Percentiles rank a stretch among this genome's conserved stretches.
Conservation (phyloP, 1,140 invertebrate genomes). For the Zaprionus camerounensis region DNA sequence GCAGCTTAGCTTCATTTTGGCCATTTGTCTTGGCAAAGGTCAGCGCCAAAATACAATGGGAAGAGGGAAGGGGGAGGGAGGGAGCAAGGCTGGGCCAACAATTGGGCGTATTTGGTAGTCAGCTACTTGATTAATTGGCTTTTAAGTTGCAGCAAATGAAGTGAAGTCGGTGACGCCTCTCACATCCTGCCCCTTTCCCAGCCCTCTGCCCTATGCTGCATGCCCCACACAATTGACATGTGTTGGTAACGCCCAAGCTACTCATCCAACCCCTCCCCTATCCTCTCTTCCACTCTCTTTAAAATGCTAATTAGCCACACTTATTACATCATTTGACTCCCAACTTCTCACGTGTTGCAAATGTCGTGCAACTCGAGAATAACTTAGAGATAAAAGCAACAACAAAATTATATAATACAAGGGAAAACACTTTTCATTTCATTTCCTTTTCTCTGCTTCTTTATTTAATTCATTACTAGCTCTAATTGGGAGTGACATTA, state of each 20-base stretch:
- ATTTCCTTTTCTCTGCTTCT: neutral
- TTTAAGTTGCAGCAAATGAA: conserved; percentile 76
- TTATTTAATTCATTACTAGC: conserved; percentile 36
- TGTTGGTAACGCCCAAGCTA: conserved; percentile 16
- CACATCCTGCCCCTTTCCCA: neutral
- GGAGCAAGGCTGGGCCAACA: neutral
- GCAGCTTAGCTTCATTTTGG: conserved; percentile 10
- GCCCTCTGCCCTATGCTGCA: too few relatives aligned
- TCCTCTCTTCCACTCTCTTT: neutral
- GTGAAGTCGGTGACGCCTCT: conserved; percentile 51
- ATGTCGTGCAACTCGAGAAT: conserved; percentile 38
- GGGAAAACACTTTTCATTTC: neutral
- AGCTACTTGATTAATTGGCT: conserved; percentile 76
- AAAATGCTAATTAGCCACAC: conserved; percentile 44
- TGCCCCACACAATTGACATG: conserved; percentile 33
- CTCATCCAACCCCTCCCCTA: too few relatives aligned
- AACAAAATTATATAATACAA: conserved; percentile 37
- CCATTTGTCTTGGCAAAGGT: conserved; percentile 62
- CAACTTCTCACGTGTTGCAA: conserved; percentile 18
- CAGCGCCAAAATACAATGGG: conserved; percentile 40
- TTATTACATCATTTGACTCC: conserved; percentile 40
- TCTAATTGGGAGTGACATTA: conserved; percentile 24
- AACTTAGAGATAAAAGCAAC: conserved; percentile 40
- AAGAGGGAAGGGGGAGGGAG: neutral
- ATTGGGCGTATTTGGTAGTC: conserved; percentile 68